Evolutionary conservation across 2,113 vertebrate genomes (phyloP).

Genomic region (Merops nubicus): DNA sequence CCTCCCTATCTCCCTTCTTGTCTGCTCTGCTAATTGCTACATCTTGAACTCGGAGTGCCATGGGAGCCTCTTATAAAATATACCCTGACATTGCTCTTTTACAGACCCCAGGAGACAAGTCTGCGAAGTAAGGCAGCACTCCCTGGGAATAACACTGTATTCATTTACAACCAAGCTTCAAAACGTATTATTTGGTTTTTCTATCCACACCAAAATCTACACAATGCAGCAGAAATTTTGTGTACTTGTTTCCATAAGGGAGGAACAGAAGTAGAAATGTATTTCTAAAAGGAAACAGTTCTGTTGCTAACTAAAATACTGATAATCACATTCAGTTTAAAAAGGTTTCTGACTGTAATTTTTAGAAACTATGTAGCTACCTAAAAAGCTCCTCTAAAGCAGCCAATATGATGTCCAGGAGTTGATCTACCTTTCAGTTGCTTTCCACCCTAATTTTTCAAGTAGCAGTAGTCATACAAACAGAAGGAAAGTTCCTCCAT

Average conservation of each 20-base stretch:
- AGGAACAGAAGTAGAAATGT: neutral
- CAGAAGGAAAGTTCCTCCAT: neutral
- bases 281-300: neutral
- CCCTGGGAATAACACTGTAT: neutral
- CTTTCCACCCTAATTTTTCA: neutral
- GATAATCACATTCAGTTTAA: neutral
- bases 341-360: neutral
- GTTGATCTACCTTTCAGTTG: neutral
- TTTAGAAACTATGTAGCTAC: neutral
- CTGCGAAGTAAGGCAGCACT: neutral
- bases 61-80: constrained; percentile 46
- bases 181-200: neutral
- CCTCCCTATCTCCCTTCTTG: neutral
- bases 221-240: neutral
- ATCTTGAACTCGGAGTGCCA: neutral
- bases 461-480: neutral
- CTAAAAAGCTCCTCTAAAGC: neutral
- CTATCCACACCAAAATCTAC: neutral
- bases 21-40: constrained; percentile 57
- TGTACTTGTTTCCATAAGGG: neutral
- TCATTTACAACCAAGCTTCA: neutral
- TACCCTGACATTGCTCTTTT: constrained; percentile 67
- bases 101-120: neutral
- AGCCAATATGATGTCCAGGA: neutral
- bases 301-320: neutral